Base-by-base conservation (phyloP, 2,888 invertebrate genomes). In the Actias luna region DNA sequence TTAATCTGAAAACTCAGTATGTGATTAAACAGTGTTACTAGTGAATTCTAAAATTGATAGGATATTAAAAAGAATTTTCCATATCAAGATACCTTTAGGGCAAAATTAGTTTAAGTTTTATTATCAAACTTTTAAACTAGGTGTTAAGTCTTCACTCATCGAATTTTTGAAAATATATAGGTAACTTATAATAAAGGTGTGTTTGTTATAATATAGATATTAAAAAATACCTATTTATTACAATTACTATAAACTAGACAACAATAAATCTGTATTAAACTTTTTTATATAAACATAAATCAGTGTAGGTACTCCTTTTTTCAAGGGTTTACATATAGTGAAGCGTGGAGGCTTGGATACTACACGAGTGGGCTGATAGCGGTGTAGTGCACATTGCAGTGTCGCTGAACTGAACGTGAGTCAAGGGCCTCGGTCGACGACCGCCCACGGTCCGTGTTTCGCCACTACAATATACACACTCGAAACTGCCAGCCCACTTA, bases 391-490 rank as follows among this genome's bases (percentile, higher is more conserved):
- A 83, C 80, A 82, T 79, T 74, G 71, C 82, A 79, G 85, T 86
- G 91, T 91, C 92, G 89, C 78, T 89, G 92, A 92, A 89, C 92
- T 85, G 73, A 78, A 82, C 80, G 76, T 85, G 75, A 90, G 91
- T 90, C 91, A 90, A 92, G 91, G 92, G 92, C 91, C 92, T 76
- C 89, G 92, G 92, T 89, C 91, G 91, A 85, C 87, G 92, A 89
- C 91, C 91, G 91, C 80, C 71, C 81, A 79, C 83, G 80, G 83
- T 79, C 81, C 77, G 82, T 79, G 83, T 77, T 83, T 80, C 82
- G 82, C 82, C 79, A 82, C 83, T 82, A 85, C 80, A 79, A 79
- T 79, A 76, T 77, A 83, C 84, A 79, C 77, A 77, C 74, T 76
- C 77, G 73, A 78, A 81, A 83, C 84, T 77, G 76, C 79, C 79